Evolutionary conservation across 23 tunicate species (phyloP), one percentile per base, ranked within the genome.

Genomic region (Halocynthia roretzi): DNA sequence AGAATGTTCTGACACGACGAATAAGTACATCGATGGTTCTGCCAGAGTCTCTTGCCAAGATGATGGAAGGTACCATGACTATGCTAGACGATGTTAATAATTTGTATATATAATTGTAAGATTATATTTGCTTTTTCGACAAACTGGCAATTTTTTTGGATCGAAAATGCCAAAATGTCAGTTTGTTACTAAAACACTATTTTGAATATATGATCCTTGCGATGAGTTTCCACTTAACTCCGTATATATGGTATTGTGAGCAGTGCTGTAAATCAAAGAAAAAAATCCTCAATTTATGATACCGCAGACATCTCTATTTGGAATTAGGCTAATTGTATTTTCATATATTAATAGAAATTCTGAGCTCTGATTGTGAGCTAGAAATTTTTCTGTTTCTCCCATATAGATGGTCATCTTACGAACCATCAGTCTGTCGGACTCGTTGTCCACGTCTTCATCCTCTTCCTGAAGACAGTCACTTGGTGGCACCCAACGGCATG

Each of bases 21-120:
- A 50, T 10, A 66, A 80, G 31, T 53, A 80, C 56, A 44, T 80
- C 6, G 83, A 80, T 80, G 83, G 77, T 20, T 65, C 83, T 8
- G 8, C 76, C 7, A 50, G 77, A 0, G 53, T 80, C 12, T 1
- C 50, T 40, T 80, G 83, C 56, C 12, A 31, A 21, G 67, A 80
- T 31, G 55, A 8, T 80, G 83, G 83, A 52, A 70, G 76, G 83
- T 80, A 70, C 44, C 31, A n/a, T 56, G 55, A 40, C 17, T 76
- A 20, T 12, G 10, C 50, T 51, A 17, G 15, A 72, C 66, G 17
- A 12, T 12, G 40, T 23, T 40, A 12, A 23, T 51, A 10, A 72
- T 31, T 31, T 72, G 19, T 11, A 67, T 5, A 67, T 67, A 17
- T n/a, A 11, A 11, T 18, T 67, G 19, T n/a, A 17, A 11, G 19